These are phyloP conservation scores for Ptilonorhynchus violaceus DNA, from an alignment of 2,113 vertebrate species.

Conservation along the genomic window DNA sequence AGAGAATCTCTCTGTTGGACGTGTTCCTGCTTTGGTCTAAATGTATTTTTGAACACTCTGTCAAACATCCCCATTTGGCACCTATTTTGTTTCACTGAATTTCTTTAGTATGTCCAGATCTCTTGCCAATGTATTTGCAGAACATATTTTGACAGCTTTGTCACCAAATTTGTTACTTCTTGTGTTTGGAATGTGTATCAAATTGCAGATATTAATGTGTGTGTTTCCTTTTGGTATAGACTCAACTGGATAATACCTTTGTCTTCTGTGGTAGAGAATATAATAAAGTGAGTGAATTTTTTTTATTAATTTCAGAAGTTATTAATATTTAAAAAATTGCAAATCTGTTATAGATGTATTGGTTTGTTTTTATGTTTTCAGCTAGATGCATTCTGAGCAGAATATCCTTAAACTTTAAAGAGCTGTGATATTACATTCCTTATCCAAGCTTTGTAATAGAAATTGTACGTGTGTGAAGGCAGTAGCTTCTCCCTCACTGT, in stretches of 20 bases:
- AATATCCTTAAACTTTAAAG: background rate
- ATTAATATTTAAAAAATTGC: background rate
- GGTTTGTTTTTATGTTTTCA: background rate
- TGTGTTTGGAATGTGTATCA: constrained; percentile 74
- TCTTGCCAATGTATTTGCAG: constrained; percentile 80
- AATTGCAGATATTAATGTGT: constrained; percentile 68
- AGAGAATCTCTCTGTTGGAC: constrained; percentile 75
- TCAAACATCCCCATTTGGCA: constrained; percentile 78
- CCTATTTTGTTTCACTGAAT: constrained; percentile 76
- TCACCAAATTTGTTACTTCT: constrained; percentile 79
- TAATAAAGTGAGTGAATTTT: background rate
- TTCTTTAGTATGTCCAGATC: constrained; percentile 78
- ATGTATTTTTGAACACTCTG: constrained; percentile 76
- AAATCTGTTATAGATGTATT: background rate
- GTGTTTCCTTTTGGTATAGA: constrained; percentile 63
- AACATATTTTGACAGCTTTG: constrained; percentile 85
- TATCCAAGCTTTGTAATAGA: background rate
- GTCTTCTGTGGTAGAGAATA: background rate
- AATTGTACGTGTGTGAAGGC: background rate
- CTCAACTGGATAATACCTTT: constrained; percentile 50
- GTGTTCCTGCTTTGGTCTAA: constrained; percentile 78
- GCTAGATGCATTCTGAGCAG: background rate
- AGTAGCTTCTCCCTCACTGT: background rate
- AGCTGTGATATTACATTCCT: background rate
- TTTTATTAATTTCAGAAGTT: background rate